Evolutionary conservation across 30 jellyfish, hydroid and myxozoan genomes (phyloP), one percentile per base, ranked within the genome.

Genomic region (Morbakka virulenta): DNA sequence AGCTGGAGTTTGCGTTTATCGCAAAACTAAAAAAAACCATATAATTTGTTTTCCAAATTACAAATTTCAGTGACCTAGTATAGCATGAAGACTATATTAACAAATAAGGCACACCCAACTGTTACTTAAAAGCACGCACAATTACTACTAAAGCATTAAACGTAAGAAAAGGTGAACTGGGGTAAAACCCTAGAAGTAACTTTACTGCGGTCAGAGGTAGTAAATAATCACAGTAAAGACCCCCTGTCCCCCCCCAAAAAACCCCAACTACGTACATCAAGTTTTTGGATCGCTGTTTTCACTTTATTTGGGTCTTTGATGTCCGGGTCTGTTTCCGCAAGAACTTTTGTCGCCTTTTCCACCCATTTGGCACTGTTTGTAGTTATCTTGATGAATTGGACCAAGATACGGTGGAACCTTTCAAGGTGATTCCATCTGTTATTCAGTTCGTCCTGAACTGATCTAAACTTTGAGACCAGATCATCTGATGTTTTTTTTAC

Each of bases 261-360:
- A n/a, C n/a, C n/a, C n/a, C n/a, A n/a, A n/a, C n/a, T n/a, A 82
- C 95, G 64, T 79, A 91, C 98, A 35, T 91, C 98, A 25, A 91
- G 69, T 62, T 65, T 65, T 62, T 35, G 81, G 35, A 91, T 62
- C 34, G 84, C 95, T 26, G 35, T 32, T 53, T 63, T 51, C n/a
- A 95, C 96, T 17, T 80, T 87, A n/a, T 73, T 75, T 4, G 72
- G 86, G 4, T 91, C 78, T 32, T 77, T 85, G 22, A 69, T 73
- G 35, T 82, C 86, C 2, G 96, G 88, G 13, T 76, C 92, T 0
- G 50, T 67, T 52, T 50, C 53, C 17, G 34, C 84, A 21, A 79
- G 14, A 33, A 76, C 87, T 27, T 91, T 49, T 47, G 80, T 34
- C 35, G 92, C 67, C 32, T 53, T 77, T 1, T 70, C 90, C 34